Conservation (phyloP, 64 coral and sea anemone genomes). For the Pocillopora damicornis region DNA sequence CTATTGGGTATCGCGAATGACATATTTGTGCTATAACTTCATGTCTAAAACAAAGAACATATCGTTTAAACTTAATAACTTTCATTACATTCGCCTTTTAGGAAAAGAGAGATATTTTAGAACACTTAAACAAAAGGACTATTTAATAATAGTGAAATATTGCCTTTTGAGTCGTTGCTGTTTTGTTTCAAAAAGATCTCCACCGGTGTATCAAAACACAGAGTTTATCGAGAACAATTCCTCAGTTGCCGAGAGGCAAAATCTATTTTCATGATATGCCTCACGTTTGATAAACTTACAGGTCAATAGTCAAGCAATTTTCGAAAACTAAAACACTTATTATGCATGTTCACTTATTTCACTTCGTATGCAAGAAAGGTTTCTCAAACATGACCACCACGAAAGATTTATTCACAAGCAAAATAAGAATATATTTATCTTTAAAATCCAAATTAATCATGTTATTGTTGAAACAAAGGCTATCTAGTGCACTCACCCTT, state of each 20-base stretch:
- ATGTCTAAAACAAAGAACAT: not conserved
- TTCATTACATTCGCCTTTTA: not conserved
- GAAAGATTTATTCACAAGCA: not conserved
- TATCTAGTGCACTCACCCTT: not conserved
- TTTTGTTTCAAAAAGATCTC: too few relatives aligned
- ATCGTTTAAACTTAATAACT: not conserved
- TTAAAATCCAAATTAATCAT: conserved; percentile 25
- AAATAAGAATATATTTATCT: not conserved
- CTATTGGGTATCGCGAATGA: not conserved
- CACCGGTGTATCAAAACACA: too few relatives aligned
- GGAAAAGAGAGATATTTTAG: not conserved
- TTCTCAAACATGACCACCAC: not conserved
- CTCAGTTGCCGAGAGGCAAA: too few relatives aligned
- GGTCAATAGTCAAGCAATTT: not conserved
- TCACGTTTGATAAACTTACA: too few relatives aligned
- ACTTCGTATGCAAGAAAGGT: not conserved
- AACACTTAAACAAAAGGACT: not conserved
- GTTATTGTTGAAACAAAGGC: conserved; percentile 18
- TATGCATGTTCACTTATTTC: too few relatives aligned
- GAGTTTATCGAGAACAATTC: too few relatives aligned
- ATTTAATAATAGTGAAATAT: not conserved
- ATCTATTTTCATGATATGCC: too few relatives aligned
- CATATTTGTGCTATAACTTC: not conserved
- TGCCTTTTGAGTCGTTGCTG: too few relatives aligned
- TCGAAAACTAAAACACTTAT: not conserved